Evolutionary conservation across 2,797 vertebrate species (phyloP).

Genomic region (Hippocampus kuda): DNA sequence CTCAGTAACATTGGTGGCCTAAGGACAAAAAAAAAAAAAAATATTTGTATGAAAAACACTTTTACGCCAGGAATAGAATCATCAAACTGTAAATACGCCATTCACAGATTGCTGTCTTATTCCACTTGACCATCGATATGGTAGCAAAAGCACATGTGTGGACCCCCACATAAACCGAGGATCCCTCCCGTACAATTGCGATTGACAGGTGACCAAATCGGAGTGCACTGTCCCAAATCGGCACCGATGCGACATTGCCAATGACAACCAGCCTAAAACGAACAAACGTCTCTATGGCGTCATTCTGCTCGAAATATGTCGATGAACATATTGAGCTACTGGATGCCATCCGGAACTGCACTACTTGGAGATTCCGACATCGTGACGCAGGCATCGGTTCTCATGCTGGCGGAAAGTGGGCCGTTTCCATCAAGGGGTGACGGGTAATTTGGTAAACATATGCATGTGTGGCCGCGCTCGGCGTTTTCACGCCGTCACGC

Average conservation of each 20-base stretch:
- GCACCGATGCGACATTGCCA: neutral
- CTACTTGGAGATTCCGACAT: conserved; percentile 32
- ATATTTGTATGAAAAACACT: too few relatives aligned
- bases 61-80: too few relatives aligned
- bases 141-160: too few relatives aligned
- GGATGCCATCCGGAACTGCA: conserved; percentile 37
- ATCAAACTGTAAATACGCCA: neutral
- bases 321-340: conserved; percentile 46
- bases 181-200: neutral
- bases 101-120: too few relatives aligned
- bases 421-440: conserved; percentile 13
- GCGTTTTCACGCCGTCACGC: conserved; percentile 27
- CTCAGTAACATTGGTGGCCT: too few relatives aligned
- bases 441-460: conserved; percentile 36
- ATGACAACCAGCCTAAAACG: neutral
- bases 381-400: conserved; percentile 9
- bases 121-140: neutral
- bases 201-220: neutral
- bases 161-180: neutral
- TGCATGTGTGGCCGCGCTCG: conserved; percentile 26
- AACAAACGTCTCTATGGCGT: neutral
- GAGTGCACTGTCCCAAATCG: neutral
- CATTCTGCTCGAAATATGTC: conserved; percentile 16
- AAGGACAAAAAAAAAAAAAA: too few relatives aligned
- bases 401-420: conserved; percentile 14